A percentile compares a stretch with the other conserved stretches of the same genome.
Evolutionary conservation across 2,113 vertebrate genomes (phyloP).

Genomic region (Poeciliopsis prolifica): DNA sequence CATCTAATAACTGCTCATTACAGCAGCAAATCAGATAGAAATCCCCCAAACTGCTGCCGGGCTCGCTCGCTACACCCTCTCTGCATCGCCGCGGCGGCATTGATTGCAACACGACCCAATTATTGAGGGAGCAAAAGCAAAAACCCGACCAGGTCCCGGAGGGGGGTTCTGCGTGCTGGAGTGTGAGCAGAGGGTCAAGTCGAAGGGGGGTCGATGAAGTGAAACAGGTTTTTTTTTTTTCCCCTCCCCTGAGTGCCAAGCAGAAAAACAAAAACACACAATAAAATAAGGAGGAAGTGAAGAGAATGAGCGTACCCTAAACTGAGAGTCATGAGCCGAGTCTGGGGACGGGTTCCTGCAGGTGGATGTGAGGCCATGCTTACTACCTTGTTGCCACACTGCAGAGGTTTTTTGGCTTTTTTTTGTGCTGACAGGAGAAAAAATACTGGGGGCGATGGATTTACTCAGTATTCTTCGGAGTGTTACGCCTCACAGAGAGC

Average conservation of each 20-base stretch:
- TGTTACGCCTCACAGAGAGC: neutral
- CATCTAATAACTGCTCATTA: constrained; percentile 68
- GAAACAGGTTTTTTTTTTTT: constrained; percentile 22
- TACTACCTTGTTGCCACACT: constrained; percentile 32
- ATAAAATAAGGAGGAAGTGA: constrained; percentile 31
- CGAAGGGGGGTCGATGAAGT: constrained; percentile 42
- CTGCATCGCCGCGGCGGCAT: constrained; percentile 59
- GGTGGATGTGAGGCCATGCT: neutral
- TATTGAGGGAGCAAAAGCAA: constrained; percentile 52
- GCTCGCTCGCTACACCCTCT: constrained; percentile 54
- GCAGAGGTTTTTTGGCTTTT: constrained; percentile 4
- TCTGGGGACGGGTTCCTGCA: neutral
- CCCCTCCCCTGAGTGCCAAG: constrained; percentile 25
- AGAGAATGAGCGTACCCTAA: constrained; percentile 39
- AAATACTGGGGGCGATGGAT: constrained; percentile 33
- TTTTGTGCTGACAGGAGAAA: constrained; percentile 49
- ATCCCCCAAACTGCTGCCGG: constrained; percentile 54
- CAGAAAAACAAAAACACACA: constrained; percentile 44
- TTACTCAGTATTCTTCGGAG: constrained; percentile 30
- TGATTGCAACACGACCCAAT: constrained; percentile 68
- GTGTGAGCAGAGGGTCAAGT: constrained; percentile 27
- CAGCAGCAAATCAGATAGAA: constrained; percentile 66
- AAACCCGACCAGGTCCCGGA: constrained; percentile 45
- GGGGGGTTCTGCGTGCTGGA: constrained; percentile 16
- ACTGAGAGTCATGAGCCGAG: constrained; percentile 22